Evolutionary conservation across 2,797 vertebrate species (phyloP).

Genomic region (Nannoperca obscura): DNA sequence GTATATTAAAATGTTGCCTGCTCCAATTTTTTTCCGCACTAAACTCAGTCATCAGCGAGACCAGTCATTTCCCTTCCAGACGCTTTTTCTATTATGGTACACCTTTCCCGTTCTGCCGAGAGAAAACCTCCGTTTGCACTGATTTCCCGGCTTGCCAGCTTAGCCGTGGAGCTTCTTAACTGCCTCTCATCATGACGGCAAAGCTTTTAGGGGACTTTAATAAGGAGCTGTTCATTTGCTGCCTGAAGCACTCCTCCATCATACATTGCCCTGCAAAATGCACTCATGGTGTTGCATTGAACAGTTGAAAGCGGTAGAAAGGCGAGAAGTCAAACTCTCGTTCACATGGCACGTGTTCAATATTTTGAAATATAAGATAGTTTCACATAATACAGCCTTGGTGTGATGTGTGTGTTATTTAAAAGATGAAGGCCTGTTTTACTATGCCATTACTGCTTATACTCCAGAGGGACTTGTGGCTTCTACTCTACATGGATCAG

Average conservation of each 20-base stretch:
- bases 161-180: constrained; percentile 51
- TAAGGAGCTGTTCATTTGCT: constrained; percentile 57
- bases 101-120: constrained; percentile 1
- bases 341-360: constrained; percentile 40
- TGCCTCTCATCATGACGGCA: constrained; percentile 51
- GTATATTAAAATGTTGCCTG: not conserved
- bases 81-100: not conserved
- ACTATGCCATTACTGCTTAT: constrained; percentile 71
- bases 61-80: constrained; percentile 19
- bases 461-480: constrained; percentile 68
- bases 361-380: constrained; percentile 43
- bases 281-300: constrained; percentile 19
- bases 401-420: constrained; percentile 69
- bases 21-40: not conserved
- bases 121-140: constrained; percentile 29
- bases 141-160: constrained; percentile 40
- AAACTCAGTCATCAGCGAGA: not conserved
- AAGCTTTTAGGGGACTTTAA: constrained; percentile 65
- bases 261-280: constrained; percentile 55
- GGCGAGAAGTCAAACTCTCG: not conserved
- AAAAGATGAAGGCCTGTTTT: constrained; percentile 66
- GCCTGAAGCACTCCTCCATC: constrained; percentile 45
- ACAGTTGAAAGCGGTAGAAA: constrained; percentile 33
- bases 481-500: constrained; percentile 66
- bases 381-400: constrained; percentile 36